Evolutionary conservation across 2,797 vertebrate genomes (phyloP).

Genomic region (Choloepus didactylus): DNA sequence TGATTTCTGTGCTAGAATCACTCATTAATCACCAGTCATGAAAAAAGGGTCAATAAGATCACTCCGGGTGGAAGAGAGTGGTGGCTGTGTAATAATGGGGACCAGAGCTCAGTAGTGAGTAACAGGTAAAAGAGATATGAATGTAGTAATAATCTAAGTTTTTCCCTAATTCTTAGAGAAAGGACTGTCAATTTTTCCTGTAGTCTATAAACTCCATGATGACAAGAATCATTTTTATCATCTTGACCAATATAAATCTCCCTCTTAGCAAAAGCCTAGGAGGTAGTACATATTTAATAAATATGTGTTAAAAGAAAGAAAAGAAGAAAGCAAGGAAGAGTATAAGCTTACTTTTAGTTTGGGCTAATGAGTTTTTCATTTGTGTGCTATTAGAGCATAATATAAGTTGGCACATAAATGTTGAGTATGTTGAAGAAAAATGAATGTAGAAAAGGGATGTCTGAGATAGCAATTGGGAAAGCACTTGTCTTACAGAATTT

Average conservation of each 20-base stretch:
- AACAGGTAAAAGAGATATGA: not conserved
- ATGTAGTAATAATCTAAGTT: not conserved
- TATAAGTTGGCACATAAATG: not conserved
- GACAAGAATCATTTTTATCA: not conserved
- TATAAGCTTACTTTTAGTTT: not conserved
- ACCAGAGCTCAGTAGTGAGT: not conserved
- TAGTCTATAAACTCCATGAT: not conserved
- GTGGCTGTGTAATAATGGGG: not conserved
- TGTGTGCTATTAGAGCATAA: not conserved
- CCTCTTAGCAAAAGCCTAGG: not conserved
- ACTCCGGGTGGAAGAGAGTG: too few species aligned
- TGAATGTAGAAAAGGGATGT: not conserved
- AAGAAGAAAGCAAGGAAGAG: not conserved
- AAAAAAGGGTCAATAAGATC: not conserved
- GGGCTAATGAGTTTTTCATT: not conserved
- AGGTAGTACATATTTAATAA: not conserved
- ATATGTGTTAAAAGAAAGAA: not conserved
- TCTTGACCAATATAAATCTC: not conserved
- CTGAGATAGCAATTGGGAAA: not conserved
- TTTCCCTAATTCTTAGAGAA: not conserved
- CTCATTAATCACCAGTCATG: not conserved
- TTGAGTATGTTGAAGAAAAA: slow-evolving; percentile 1
- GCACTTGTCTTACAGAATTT: slow-evolving; percentile 37
- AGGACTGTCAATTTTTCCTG: not conserved
- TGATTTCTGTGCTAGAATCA: not conserved